Evolutionary conservation across 2,113 vertebrate genomes (phyloP).

Genomic region (Sprattus sprattus): DNA sequence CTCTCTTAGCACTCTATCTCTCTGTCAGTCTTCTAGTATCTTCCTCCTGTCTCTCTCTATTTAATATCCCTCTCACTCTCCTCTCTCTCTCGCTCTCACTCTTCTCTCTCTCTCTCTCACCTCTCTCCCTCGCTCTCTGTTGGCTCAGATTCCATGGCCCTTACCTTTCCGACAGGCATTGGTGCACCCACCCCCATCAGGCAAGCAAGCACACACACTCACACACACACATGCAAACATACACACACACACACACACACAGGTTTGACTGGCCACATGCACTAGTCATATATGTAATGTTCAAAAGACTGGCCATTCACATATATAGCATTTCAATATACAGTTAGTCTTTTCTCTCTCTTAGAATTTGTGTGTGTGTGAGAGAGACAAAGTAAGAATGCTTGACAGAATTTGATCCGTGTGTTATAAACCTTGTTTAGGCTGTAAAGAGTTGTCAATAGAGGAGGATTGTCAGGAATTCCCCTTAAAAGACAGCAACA

Average conservation of each 20-base stretch:
- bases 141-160: constrained; percentile 13
- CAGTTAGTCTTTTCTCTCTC: not conserved
- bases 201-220: not conserved
- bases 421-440: constrained; percentile 8
- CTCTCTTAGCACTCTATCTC: not conserved
- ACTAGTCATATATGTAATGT: not conserved
- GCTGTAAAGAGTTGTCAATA: constrained; percentile 8
- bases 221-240: not conserved
- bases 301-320: no score
- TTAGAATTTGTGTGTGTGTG: not conserved
- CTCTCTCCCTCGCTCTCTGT: not conserved
- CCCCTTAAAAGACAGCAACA: constrained; percentile 3
- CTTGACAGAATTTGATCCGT: not conserved
- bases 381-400: not conserved
- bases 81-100: not conserved
- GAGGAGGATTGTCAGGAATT: constrained; percentile 11
- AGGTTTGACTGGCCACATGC: not conserved
- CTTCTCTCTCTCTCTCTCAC: not conserved
- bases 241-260: not conserved
- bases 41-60: not conserved
- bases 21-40: not conserved
- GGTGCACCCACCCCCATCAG: constrained; percentile 7
- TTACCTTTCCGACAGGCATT: constrained; percentile 7
- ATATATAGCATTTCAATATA: not conserved
- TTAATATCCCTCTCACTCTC: constrained; percentile 1